These are phyloP conservation scores for Paradisaea rubra DNA, from an alignment of 2,113 vertebrate genomes.

Conservation along the genomic window DNA sequence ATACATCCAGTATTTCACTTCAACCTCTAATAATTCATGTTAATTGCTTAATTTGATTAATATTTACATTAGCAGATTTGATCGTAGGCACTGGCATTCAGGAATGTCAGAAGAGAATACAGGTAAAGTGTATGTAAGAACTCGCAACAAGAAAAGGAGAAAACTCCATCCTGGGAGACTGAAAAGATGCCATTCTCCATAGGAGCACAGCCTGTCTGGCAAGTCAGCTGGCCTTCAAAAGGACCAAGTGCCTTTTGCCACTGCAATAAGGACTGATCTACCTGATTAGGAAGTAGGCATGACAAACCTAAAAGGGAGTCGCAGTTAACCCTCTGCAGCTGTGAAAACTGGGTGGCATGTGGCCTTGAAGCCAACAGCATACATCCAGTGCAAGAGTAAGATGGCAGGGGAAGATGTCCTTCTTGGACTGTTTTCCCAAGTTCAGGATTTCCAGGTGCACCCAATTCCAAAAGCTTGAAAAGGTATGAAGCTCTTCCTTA, in stretches of 20 bases:
- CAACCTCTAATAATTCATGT: neutral
- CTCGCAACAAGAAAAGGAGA: neutral
- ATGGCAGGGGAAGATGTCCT: rapidly evolving
- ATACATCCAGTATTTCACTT: neutral
- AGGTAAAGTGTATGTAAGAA: rapidly evolving
- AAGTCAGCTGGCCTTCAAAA: neutral
- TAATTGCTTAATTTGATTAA: neutral
- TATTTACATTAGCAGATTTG: neutral
- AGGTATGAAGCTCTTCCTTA: neutral
- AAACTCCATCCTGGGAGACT: neutral
- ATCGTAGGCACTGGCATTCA: neutral
- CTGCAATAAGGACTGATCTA: neutral
- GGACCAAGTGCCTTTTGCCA: neutral
- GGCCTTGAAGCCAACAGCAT: neutral
- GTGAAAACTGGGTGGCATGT: neutral
- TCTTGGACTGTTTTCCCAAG: neutral
- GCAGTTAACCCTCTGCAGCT: neutral
- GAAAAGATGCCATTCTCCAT: neutral
- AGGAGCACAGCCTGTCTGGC: neutral
- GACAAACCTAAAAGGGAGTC: neutral
- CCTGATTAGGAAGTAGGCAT: neutral
- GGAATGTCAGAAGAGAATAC: neutral
- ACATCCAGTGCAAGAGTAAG: neutral
- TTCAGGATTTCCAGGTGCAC: neutral
- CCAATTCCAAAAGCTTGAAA: neutral